Evolutionary conservation across 2,888 invertebrate genomes (phyloP), one percentile per base, ranked within the genome.

Genomic region (Eupsilia transversa): DNA sequence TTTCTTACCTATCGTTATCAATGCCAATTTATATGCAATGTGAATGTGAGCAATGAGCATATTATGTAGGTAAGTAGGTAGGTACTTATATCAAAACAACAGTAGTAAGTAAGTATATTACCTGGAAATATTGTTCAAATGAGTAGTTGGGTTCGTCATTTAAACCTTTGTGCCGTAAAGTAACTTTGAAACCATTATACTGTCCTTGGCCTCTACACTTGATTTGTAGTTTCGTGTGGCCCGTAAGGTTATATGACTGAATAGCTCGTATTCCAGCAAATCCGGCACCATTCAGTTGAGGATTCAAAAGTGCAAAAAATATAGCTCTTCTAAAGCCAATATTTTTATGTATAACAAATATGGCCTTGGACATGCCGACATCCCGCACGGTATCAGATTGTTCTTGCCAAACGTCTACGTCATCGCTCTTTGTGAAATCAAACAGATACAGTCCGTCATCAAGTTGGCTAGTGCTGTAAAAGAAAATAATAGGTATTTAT

Each of bases 331-430:
- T 97, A 82, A 97, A 97, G 49, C 96, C 91, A 81, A 95, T 93
- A 63, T 97, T 97, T 86, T 97, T 96, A 87, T 97, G 97, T 46
- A 97, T 91, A 10, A 95, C 94, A 46, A 97, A 88, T 17, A 95
- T 92, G 3, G 97, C 97, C 91, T 97, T 97, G 0, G 97, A 97
- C 97, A 97, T 97, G 74, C 97, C 97, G 6, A 97, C 97, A 86
- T 95, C 96, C 66, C 97, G 94, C 1, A 97, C 97, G 3, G 97
- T 97, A 87, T 97, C 97, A 0, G 97, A 97, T 85, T 97, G 96
- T 90, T 97, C 97, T 67, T 91, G 91, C 97, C 97, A 97, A 71
- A 94, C 94, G 52, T 96, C 94, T 30, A 97, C 93, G 81, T 95
- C 94, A 49, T 95, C 92, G 33, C 89, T 82, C 72, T 95, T 97